These are phyloP conservation scores for Autographa pulchrina DNA, from an alignment of 2,888 invertebrate genomes.

Conservation along the genomic window DNA sequence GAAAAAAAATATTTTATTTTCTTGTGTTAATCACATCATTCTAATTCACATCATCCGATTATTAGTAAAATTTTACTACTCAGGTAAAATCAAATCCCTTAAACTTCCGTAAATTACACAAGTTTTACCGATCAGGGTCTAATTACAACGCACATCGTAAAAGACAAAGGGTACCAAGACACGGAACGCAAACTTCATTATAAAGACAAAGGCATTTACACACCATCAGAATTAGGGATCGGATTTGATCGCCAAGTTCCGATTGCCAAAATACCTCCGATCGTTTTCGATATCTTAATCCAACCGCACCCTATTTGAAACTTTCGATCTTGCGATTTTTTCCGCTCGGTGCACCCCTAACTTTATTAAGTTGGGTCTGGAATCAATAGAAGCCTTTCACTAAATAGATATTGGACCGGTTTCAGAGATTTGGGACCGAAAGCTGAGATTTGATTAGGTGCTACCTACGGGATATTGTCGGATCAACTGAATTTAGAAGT, in stretches of 20 bases:
- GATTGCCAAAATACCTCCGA: slow-evolving; percentile 33
- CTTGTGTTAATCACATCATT: too few relatives aligned
- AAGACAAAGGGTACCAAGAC: slow-evolving; percentile 24
- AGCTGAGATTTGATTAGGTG: slow-evolving; percentile 42
- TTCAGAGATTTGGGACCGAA: slow-evolving; percentile 35
- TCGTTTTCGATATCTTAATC: slow-evolving; percentile 53
- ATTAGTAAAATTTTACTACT: neutral
- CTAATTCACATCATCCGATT: too few relatives aligned
- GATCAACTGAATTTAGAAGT: neutral
- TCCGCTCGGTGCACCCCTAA: slow-evolving; percentile 48
- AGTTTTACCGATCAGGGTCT: slow-evolving; percentile 47
- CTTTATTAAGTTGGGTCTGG: slow-evolving; percentile 55
- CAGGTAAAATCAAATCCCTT: neutral
- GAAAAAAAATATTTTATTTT: too few relatives aligned
- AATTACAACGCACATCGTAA: slow-evolving; percentile 19
- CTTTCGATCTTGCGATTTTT: slow-evolving; percentile 48
- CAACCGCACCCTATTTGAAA: slow-evolving; percentile 40
- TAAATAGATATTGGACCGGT: slow-evolving; percentile 54
- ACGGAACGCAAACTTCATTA: slow-evolving; percentile 34
- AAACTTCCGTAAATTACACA: slow-evolving; percentile 19
- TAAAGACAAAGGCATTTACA: slow-evolving; percentile 30
- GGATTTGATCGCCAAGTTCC: slow-evolving; percentile 25
- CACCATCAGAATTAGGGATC: slow-evolving; percentile 30
- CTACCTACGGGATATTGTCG: neutral
- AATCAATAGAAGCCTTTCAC: slow-evolving; percentile 53